Base-by-base conservation (phyloP, 1,140 invertebrate genomes). In the Nasonia vitripennis region DNA sequence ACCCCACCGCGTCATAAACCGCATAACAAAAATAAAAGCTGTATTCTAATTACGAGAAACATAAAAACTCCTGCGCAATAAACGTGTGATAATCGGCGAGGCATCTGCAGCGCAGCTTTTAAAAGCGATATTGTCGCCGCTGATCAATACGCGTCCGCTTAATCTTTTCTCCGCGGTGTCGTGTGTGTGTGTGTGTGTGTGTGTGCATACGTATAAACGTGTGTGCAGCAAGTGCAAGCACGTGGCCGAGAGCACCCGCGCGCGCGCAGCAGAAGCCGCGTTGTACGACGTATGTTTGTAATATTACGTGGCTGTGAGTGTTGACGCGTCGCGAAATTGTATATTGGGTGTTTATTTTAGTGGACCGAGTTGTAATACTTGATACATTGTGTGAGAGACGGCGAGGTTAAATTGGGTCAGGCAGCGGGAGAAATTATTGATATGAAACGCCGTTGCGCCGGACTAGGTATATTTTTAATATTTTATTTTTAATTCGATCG, bases 201-300 rank as follows among this genome's bases (percentile, higher is more conserved):
- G 17, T 55, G 2, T 31, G 20, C 31, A 71, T 71, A 31, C 68
- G n/a, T 34, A 71, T 34, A 17, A 20, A 37, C 45, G 71, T 62
- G 67, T 23, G 9, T 51, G 27, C 45, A 37, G 27, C 45, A 37
- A 12, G 11, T 34, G 70, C 27, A 20, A 83, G 81, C 81, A 83
- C 81, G 81, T 83, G 81, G 81, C n/a, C 37, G 45, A 27, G 37
- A 31, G 81, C 51, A 55, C 81, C 71, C 70, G 74, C 81, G 81
- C 81, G 37, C 68, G 23, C 7, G 37, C 70, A 62, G n/a, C 55
- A 62, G 55, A 20, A 62, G 12, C 48, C 55, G 55, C 55, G 20
- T 17, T 62, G 17, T 55, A 55, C 20, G 12, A 55, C 51, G 34
- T 37, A 37, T 37, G 5, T 37, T 0, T 37, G 5, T 37, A 37